phyloP scores from a whole-genome alignment of 1,140 invertebrate species.

The Anthonomus grandis region DNA sequence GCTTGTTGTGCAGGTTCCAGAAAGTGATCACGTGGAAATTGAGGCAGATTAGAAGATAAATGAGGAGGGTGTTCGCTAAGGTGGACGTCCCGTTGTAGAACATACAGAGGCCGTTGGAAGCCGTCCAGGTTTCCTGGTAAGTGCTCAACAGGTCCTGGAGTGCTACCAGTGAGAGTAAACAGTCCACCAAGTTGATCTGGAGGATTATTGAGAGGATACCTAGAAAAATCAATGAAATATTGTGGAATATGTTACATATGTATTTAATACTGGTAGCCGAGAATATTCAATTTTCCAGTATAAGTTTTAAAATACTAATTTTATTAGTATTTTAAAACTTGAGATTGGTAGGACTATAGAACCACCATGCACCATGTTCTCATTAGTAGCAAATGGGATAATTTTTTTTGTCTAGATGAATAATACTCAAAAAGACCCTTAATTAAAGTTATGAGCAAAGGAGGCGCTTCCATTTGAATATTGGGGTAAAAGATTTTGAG shows the following conservation, averaged over 20 bases:
- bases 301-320: neutral
- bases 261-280: too few species aligned
- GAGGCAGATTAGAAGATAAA: constrained; percentile 53
- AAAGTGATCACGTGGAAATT: constrained; percentile 56
- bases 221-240: constrained; percentile 42
- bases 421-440: too few species aligned
- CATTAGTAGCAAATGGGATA: neutral
- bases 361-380: neutral
- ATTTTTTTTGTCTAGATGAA: too few species aligned
- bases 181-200: constrained; percentile 53
- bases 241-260: neutral
- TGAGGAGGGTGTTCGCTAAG: constrained; percentile 51
- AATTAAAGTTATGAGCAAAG: too few species aligned
- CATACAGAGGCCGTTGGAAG: constrained; percentile 50
- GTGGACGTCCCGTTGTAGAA: constrained; percentile 53
- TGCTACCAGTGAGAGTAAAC: constrained; percentile 48
- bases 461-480: too few species aligned
- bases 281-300: neutral
- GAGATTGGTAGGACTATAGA: neutral
- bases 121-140: constrained; percentile 51
- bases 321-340: neutral
- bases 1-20: constrained; percentile 46
- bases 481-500: too few species aligned
- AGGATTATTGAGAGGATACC: constrained; percentile 52
- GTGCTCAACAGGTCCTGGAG: constrained; percentile 52